Conservation (phyloP, 2,113 vertebrate species). For the Megaleporinus macrocephalus region DNA sequence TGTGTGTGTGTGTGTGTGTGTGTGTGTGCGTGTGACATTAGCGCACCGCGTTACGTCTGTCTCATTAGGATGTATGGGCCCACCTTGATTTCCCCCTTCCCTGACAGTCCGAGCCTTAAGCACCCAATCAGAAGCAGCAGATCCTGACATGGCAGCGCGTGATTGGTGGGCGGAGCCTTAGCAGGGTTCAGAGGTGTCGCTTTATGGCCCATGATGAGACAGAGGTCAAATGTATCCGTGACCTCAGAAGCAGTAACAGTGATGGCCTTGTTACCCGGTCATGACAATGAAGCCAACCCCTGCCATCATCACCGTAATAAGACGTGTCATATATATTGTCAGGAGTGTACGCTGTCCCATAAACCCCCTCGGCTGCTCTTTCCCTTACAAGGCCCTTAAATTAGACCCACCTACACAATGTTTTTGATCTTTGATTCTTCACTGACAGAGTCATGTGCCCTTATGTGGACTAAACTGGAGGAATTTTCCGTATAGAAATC, state of each 20-base stretch:
- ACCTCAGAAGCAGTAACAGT: conserved; percentile 76
- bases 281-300: conserved; percentile 72
- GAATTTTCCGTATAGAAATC: not conserved
- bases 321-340: conserved; percentile 60
- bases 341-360: conserved; percentile 66
- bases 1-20: conserved; percentile 43
- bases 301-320: conserved; percentile 74
- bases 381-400: conserved; percentile 38
- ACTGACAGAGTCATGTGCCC: not conserved
- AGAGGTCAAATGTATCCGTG: conserved; percentile 81
- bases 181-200: conserved; percentile 68
- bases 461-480: not conserved
- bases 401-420: conserved; percentile 4
- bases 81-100: conserved; percentile 93
- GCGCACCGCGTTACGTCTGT: conserved; percentile 93
- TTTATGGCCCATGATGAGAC: conserved; percentile 73
- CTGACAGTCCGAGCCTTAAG: conserved; percentile 92
- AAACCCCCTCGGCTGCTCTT: conserved; percentile 30
- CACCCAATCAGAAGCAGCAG: conserved; percentile 81
- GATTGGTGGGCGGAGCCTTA: conserved; percentile 81
- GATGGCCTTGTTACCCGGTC: conserved; percentile 79
- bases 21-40: conserved; percentile 81
- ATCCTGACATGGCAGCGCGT: conserved; percentile 67
- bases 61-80: conserved; percentile 99
- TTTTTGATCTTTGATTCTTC: not conserved